These are phyloP conservation scores for Mormyrops boulengeri DNA, from an alignment of 2,797 vertebrate genomes.

Conservation along the genomic window DNA sequence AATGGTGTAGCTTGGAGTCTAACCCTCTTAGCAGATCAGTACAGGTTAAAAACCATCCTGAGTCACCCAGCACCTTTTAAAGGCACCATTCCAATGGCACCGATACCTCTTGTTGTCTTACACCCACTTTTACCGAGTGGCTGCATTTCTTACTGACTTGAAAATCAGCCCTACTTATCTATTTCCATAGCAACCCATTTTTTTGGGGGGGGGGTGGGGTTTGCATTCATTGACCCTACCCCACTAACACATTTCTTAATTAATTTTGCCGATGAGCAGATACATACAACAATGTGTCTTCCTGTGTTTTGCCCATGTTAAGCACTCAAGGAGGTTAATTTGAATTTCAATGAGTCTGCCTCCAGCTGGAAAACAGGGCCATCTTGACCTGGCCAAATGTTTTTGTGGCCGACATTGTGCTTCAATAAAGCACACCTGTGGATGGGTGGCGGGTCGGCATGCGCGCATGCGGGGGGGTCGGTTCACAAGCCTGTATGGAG, in stretches of 20 bases:
- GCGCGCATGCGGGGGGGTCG: neutral
- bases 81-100: neutral
- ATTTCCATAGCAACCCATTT: neutral
- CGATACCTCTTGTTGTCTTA: neutral
- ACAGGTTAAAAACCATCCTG: neutral
- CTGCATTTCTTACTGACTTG: neutral
- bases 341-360: neutral
- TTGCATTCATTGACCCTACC: neutral
- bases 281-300: neutral
- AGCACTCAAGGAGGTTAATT: neutral
- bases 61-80: neutral
- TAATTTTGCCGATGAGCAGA: neutral
- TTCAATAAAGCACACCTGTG: neutral
- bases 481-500: neutral
- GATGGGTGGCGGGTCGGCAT: neutral
- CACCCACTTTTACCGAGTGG: neutral
- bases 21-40: neutral
- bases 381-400: neutral
- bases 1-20: neutral
- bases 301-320: neutral
- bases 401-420: neutral
- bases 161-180: neutral
- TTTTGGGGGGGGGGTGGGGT: neutral
- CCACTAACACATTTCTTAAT: neutral
- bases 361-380: neutral